A percentile compares a stretch with the other conserved stretches of the same genome.
Conservation (phyloP, 2,797 vertebrate species). For the Liparis tanakae region DNA sequence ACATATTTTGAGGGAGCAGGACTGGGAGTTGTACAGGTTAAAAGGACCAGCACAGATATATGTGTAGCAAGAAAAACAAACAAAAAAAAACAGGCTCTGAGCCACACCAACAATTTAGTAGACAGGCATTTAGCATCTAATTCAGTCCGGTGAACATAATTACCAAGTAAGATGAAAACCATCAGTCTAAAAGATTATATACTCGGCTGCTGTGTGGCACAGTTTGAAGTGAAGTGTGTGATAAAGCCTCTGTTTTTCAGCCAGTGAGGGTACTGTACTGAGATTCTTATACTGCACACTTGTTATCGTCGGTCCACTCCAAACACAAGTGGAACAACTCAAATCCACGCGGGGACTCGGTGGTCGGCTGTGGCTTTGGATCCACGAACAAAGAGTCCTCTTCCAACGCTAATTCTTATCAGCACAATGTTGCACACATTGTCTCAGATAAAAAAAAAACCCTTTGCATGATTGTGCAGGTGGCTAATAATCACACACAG, state of each 20-base stretch:
- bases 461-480: slow-evolving; percentile 28
- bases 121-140: slow-evolving; percentile 13
- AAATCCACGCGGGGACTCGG: slow-evolving; percentile 1
- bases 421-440: slow-evolving; percentile 19
- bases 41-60: neutral
- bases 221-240: slow-evolving; percentile 6
- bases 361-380: neutral
- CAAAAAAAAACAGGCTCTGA: slow-evolving; percentile 2
- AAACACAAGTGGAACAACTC: neutral
- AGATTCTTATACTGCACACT: neutral
- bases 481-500: slow-evolving; percentile 43
- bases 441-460: slow-evolving; percentile 19
- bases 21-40: neutral
- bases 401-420: slow-evolving; percentile 25
- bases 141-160: slow-evolving; percentile 12
- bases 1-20: slow-evolving; percentile 22
- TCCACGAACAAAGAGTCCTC: neutral
- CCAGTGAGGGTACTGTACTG: neutral
- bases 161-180: slow-evolving; percentile 25
- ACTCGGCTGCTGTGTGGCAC: slow-evolving; percentile 7
- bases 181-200: slow-evolving; percentile 10
- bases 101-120: slow-evolving; percentile 19
- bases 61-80: slow-evolving; percentile 2
- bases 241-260: neutral
- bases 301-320: neutral